phyloP scores from a whole-genome alignment of 2,113 vertebrate species.

The Gnathonemus echidnorhynchus region DNA sequence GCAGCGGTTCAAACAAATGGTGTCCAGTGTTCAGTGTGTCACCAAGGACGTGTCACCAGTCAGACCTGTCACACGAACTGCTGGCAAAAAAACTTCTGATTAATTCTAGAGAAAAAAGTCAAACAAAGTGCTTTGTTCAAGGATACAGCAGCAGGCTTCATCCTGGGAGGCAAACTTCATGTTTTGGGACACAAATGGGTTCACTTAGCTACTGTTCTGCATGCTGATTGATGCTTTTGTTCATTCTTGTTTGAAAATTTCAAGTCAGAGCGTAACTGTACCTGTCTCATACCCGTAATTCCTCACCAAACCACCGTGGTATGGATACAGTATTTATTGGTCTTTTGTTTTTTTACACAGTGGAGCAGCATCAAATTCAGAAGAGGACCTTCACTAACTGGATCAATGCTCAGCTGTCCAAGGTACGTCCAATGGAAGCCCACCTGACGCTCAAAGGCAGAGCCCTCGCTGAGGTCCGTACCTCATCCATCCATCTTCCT shows the following conservation, averaged over 20 bases:
- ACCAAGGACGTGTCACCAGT: background rate
- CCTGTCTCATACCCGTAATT: background rate
- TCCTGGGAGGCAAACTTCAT: background rate
- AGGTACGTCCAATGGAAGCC: constrained; percentile 58
- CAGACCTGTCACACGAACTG: background rate
- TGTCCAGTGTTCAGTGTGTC: background rate
- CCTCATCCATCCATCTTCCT: background rate
- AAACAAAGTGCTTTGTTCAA: background rate
- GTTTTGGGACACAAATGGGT: background rate
- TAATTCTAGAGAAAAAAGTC: background rate
- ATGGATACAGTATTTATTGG: background rate
- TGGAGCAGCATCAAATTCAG: constrained; percentile 79
- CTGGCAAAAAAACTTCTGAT: background rate
- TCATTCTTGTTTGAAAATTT: background rate
- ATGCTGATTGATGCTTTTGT: background rate
- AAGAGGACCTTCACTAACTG: constrained; percentile 89
- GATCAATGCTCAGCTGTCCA: constrained; percentile 82
- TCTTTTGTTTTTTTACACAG: constrained; percentile 45
- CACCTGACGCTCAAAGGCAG: no score
- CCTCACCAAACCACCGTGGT: background rate
- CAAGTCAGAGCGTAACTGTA: background rate
- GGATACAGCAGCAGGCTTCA: background rate
- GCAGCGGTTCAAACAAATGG: background rate
- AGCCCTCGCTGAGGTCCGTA: background rate
- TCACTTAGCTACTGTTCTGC: background rate